Evolutionary conservation across 2,797 vertebrate genomes (phyloP).

Genomic region (Salmo trutta): DNA sequence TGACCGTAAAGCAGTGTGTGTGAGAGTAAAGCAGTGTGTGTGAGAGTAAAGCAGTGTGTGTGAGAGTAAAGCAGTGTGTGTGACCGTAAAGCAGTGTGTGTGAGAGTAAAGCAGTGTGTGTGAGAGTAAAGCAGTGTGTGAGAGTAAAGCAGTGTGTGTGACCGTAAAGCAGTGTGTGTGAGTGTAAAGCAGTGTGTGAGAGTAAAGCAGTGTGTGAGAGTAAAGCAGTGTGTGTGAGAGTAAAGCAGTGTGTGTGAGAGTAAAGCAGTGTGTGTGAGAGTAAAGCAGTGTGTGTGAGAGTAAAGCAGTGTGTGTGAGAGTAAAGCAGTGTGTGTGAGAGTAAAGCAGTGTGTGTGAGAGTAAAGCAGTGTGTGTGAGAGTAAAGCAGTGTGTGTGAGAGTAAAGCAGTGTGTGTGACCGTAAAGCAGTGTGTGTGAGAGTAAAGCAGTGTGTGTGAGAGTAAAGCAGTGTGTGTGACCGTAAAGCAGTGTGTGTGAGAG

Average conservation of each 20-base stretch:
- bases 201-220: neutral
- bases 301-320: constrained; percentile 7
- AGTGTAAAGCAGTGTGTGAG: no score
- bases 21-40: constrained; percentile 4
- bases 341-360: constrained; percentile 9
- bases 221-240: no score
- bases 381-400: constrained; percentile 8
- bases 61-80: constrained; percentile 27
- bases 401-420: constrained; percentile 10
- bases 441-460: no score
- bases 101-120: constrained; percentile 4
- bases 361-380: constrained; percentile 5
- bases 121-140: constrained; percentile 8
- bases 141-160: constrained; percentile 11
- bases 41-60: constrained; percentile 9
- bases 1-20: constrained; percentile 7
- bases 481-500: constrained; percentile 6
- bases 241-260: constrained; percentile 6
- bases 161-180: constrained; percentile 6
- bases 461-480: neutral
- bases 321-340: constrained; percentile 20
- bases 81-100: constrained; percentile 4
- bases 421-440: constrained; percentile 10
- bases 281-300: constrained; percentile 3
- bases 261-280: constrained; percentile 7